These are phyloP conservation scores for Sebastes kiyomatsui DNA, from an alignment of 2,797 vertebrate genomes.

Conservation along the genomic window DNA sequence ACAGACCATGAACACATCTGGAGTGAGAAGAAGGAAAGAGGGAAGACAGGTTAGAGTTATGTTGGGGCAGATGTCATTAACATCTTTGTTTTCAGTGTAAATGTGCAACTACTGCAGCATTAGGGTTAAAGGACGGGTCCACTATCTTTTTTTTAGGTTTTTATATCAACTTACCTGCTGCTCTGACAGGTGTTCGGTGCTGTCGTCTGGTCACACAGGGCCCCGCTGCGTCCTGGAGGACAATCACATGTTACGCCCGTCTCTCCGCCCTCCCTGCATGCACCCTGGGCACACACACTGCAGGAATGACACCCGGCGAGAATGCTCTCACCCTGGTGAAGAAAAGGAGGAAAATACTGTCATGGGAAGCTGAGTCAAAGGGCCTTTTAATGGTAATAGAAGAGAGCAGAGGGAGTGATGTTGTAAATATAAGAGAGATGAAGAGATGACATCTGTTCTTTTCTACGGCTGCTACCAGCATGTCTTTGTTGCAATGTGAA, in stretches of 20 bases:
- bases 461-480: too few relatives aligned
- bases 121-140: neutral
- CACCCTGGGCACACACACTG: conserved; percentile 91
- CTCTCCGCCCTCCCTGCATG: conserved; percentile 90
- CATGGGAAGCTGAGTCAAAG: neutral
- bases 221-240: conserved; percentile 88
- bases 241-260: conserved; percentile 93
- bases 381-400: neutral
- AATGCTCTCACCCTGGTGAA: conserved; percentile 82
- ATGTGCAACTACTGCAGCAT: neutral
- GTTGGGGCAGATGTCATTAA: neutral
- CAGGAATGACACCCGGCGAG: conserved; percentile 94
- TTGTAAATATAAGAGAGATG: too few relatives aligned
- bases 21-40: neutral
- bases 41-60: neutral
- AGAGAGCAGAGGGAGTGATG: too few relatives aligned
- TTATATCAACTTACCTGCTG: conserved; percentile 83
- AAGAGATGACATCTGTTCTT: too few relatives aligned
- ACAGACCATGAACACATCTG: conserved; percentile 92
- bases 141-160: too few relatives aligned
- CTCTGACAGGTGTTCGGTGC: conserved; percentile 84
- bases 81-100: neutral
- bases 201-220: conserved; percentile 89
- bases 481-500: too few relatives aligned
- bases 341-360: neutral